Evolutionary conservation across 2,888 invertebrate species (phyloP), one percentile per base, ranked within the genome.

Genomic region (Alloscopus bannaensis): DNA sequence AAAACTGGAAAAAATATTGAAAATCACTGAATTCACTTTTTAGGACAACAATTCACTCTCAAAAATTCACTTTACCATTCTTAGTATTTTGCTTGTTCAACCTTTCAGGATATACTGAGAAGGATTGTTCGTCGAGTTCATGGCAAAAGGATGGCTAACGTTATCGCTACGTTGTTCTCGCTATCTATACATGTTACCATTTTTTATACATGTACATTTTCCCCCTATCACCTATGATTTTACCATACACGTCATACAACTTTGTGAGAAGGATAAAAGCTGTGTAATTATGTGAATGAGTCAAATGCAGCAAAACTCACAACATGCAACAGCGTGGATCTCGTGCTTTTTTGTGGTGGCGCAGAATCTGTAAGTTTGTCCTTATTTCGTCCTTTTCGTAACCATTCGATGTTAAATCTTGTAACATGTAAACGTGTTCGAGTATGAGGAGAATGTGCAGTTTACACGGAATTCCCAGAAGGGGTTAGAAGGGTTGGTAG

Each of bases 21-120:
- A 18, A 29, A 59, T 18, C 29, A 59, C 18, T 20, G 13, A 36
- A 8, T 6, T 40, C 22, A 29, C 24, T n/a, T n/a, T 16, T 29
- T 29, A 20, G 22, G 28, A 18, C 28, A 29, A 52, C 2, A 36
- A 28, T 36, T 68, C 18, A 52, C 24, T 3, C 45, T 59, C 28
- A 45, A 62, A 29, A 28, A 18, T 71, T 71, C 26, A 55, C 60
- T 71, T 62, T 36, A 71, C 71, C 73, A 73, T 65, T 55, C 64
- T 73, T 73, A 29, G 6, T 13, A 57, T 65, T 64, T 55, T 31
- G 64, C 57, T 73, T 73, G 72, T 72, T 55, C 64, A 57, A 55
- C 65, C 64, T 65, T 73, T 73, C 65, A 73, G 73, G 64, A 65
- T 73, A 73, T 42, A 73, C 73, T 73, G 36, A 73, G n/a, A 45